A percentile compares a stretch with the other conserved stretches of the same genome.
Evolutionary conservation across 2,113 vertebrate species (phyloP).

Genomic region (Rhinolophus sinicus): DNA sequence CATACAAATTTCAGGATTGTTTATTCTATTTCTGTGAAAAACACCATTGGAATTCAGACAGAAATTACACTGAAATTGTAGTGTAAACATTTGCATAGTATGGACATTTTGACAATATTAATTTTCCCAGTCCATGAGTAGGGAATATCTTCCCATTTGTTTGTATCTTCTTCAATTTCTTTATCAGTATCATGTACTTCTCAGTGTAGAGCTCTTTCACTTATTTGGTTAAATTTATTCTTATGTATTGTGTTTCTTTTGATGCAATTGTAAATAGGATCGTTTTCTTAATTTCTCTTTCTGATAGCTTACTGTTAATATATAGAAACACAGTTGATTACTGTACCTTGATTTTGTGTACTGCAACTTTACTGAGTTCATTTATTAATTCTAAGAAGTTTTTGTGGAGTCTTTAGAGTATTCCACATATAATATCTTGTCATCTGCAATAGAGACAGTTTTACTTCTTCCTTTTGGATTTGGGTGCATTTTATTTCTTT

Average conservation of each 20-base stretch:
- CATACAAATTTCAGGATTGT: not conserved
- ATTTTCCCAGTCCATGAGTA: no score
- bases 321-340: not conserved
- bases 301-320: no score
- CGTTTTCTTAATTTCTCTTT: no score
- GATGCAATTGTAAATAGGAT: no score
- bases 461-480: not conserved
- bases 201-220: not conserved
- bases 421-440: not conserved
- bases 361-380: not conserved
- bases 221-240: not conserved
- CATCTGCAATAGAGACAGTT: not conserved
- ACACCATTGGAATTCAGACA: not conserved
- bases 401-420: not conserved
- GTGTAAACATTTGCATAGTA: not conserved
- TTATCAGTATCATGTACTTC: no score
- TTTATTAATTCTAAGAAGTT: not conserved
- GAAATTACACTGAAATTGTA: not conserved
- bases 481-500: not conserved
- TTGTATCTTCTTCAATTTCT: not conserved
- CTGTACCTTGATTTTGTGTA: not conserved
- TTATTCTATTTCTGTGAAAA: constrained; percentile 2
- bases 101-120: no score
- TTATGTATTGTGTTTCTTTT: no score
- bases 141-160: not conserved